Evolutionary conservation across 2,888 invertebrate genomes (phyloP).

Genomic region (Parnassius apollo): DNA sequence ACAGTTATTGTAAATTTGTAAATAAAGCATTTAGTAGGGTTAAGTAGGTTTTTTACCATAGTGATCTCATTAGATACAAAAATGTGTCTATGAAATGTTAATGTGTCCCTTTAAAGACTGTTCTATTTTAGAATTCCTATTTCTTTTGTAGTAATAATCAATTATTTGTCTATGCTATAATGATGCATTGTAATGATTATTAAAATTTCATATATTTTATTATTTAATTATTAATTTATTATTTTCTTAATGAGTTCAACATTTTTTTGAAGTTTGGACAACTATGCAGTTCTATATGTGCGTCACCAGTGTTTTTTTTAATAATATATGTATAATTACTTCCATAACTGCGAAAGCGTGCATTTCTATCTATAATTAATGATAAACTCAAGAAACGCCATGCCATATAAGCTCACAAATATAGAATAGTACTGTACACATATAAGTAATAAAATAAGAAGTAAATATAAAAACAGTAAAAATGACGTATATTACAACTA

Average conservation of each 20-base stretch:
- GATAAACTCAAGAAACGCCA: no score
- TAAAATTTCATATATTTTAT: neutral
- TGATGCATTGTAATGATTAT: constrained; percentile 12
- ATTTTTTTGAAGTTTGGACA: no score
- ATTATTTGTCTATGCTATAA: neutral
- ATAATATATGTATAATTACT: no score
- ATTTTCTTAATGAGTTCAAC: no score
- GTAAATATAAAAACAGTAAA: constrained; percentile 9
- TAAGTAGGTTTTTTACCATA: constrained; percentile 31
- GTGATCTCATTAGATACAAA: constrained; percentile 33
- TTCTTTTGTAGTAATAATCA: constrained; percentile 4
- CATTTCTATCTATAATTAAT: no score
- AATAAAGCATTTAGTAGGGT: constrained; percentile 33
- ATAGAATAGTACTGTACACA: neutral
- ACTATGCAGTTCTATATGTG: no score
- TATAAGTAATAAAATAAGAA: constrained; percentile 4
- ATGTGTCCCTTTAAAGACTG: constrained; percentile 20
- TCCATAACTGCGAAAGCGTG: no score
- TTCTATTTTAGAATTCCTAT: constrained; percentile 24
- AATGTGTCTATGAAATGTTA: constrained; percentile 12
- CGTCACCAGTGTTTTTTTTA: no score
- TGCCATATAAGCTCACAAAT: no score
- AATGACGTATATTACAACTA: neutral
- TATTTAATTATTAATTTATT: no score
- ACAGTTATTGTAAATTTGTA: constrained; percentile 28